Evolutionary conservation across 2,888 invertebrate genomes (phyloP).

Genomic region (Caenorhabditis zanzibari): DNA sequence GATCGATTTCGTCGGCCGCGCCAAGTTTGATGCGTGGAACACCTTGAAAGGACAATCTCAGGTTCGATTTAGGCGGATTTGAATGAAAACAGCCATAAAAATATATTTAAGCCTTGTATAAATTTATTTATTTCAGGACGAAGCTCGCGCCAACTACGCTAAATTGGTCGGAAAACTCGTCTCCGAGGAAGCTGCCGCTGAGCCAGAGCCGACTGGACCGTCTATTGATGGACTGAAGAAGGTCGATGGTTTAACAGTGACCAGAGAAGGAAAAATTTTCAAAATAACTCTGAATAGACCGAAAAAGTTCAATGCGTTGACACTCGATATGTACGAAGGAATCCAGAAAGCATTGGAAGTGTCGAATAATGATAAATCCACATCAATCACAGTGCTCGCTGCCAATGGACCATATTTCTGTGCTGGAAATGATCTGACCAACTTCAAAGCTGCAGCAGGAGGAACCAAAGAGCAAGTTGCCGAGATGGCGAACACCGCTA

Average conservation of each 20-base stretch:
- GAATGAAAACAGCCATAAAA: too few relatives aligned
- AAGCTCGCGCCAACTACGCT: slow-evolving; percentile 85
- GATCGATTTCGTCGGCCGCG: slow-evolving; percentile 86
- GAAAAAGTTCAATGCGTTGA: slow-evolving; percentile 81
- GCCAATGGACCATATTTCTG: slow-evolving; percentile 89
- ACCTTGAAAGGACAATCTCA: slow-evolving; percentile 85
- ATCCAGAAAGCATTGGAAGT: slow-evolving; percentile 71
- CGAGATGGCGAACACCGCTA: slow-evolving; percentile 75
- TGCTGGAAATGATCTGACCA: slow-evolving; percentile 90
- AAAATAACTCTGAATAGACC: slow-evolving; percentile 80
- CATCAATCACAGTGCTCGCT: slow-evolving; percentile 87
- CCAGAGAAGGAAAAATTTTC: slow-evolving; percentile 78
- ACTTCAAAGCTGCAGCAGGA: slow-evolving; percentile 81
- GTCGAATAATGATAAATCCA: slow-evolving; percentile 86
- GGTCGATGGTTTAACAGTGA: slow-evolving; percentile 66
- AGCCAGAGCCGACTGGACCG: slow-evolving; percentile 55
- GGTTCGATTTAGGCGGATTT: slow-evolving; percentile 83
- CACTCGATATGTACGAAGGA: slow-evolving; percentile 80
- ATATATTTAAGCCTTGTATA: not conserved
- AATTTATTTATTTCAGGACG: slow-evolving; percentile 82
- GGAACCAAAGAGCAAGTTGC: slow-evolving; percentile 72
- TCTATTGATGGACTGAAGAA: slow-evolving; percentile 70
- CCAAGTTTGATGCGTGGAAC: slow-evolving; percentile 87
- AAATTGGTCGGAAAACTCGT: slow-evolving; percentile 84
- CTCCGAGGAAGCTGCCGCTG: slow-evolving; percentile 72